Evolutionary conservation across 2,113 vertebrate species (phyloP).

Genomic region (Paedocypris sp.): DNA sequence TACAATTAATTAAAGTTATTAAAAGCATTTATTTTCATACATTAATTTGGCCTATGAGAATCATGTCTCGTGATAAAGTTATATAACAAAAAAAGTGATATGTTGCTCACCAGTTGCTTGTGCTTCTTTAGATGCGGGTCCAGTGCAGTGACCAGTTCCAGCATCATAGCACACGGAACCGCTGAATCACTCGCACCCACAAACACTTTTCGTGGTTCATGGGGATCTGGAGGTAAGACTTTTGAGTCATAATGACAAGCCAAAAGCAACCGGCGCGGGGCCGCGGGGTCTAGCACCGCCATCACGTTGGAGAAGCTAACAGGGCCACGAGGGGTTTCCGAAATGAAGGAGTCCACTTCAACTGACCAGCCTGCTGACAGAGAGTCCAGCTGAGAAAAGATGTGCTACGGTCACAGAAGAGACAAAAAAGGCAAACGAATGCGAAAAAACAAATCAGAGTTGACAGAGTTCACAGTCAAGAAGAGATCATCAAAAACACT

Average conservation of each 20-base stretch:
- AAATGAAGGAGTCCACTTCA: slow-evolving; percentile 69
- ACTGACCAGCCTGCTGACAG: slow-evolving; percentile 70
- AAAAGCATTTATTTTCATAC: too few species aligned
- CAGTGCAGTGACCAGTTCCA: slow-evolving; percentile 70
- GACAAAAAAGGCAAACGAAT: too few species aligned
- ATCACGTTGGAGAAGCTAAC: slow-evolving; percentile 73
- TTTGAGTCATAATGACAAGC: slow-evolving; percentile 86
- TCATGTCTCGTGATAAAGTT: too few species aligned
- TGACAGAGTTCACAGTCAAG: too few species aligned
- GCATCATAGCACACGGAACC: slow-evolving; percentile 76
- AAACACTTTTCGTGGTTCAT: slow-evolving; percentile 52
- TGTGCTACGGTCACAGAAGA: slow-evolving; percentile 58
- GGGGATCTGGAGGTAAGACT: slow-evolving; percentile 48
- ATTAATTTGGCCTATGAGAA: too few species aligned
- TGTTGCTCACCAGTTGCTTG: slow-evolving; percentile 60
- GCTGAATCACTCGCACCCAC: slow-evolving; percentile 81
- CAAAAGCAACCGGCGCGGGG: slow-evolving; percentile 63
- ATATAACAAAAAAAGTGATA: neutral
- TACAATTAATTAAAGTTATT: too few species aligned
- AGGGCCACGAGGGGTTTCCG: slow-evolving; percentile 63
- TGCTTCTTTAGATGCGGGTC: slow-evolving; percentile 57
- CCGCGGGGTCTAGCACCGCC: slow-evolving; percentile 66
- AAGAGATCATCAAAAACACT: too few species aligned
- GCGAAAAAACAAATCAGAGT: neutral
- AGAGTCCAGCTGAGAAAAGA: slow-evolving; percentile 52